These are phyloP conservation scores for Megathymus violae DNA, from an alignment of 1,140 invertebrate genomes.

Conservation along the genomic window DNA sequence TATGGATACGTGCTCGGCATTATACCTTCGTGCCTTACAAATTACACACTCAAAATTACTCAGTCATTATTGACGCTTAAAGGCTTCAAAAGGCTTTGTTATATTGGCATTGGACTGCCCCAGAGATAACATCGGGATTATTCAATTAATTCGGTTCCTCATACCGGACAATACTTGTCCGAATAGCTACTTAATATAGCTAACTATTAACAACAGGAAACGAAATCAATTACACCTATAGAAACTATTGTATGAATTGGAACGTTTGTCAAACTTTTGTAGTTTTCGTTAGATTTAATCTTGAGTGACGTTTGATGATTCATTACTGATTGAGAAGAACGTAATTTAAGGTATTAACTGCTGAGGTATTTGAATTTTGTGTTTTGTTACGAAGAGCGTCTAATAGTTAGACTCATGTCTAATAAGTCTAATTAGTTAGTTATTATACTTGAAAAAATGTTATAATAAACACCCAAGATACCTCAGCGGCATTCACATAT, in stretches of 20 bases:
- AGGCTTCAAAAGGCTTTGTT: conserved; percentile 18
- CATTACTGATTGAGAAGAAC: neutral
- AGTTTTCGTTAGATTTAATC: conserved; percentile 14
- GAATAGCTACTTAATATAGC: conserved; percentile 2
- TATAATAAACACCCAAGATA: too few species aligned
- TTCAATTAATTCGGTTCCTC: conserved; percentile 28
- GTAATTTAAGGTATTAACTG: neutral
- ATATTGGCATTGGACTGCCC: conserved; percentile 16
- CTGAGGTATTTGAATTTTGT: neutral
- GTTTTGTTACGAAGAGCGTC: neutral
- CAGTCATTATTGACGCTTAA: conserved; percentile 18
- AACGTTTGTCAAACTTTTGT: conserved; percentile 19
- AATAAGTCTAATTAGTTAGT: too few species aligned
- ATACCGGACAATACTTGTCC: conserved; percentile 8
- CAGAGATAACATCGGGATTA: conserved; percentile 27
- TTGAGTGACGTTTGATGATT: neutral
- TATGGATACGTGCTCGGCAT: too few species aligned
- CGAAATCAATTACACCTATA: conserved; percentile 26
- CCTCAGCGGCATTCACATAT: too few species aligned
- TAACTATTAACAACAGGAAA: conserved; percentile 22
- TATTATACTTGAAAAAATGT: too few species aligned
- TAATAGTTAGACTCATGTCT: too few species aligned
- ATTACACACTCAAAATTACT: conserved; percentile 13
- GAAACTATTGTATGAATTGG: conserved; percentile 23
- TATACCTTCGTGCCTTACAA: neutral